Percentiles rank a stretch among this genome's conserved stretches.
phyloP scores from a whole-genome alignment of 2,113 vertebrate species.

The Genyomyrus donnyi region DNA sequence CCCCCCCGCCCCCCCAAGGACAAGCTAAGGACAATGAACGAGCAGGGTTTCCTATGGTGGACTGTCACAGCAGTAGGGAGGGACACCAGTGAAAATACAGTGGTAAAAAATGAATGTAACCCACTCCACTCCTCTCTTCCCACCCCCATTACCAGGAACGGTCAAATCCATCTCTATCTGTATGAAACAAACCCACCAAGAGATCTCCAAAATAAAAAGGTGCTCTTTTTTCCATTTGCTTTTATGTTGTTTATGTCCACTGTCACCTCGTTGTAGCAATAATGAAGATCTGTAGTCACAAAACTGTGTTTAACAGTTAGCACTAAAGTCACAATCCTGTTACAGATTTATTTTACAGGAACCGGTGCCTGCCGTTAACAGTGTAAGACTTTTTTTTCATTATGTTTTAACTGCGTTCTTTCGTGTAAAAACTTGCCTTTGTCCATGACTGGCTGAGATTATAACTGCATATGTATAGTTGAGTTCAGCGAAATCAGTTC shows the following conservation, averaged over 20 bases:
- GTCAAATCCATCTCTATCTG: conserved; percentile 46
- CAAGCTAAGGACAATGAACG: conserved; percentile 45
- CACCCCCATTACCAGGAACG: background rate
- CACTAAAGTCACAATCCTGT: conserved; percentile 67
- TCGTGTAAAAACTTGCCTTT: conserved; percentile 70
- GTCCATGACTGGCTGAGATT: conserved; percentile 72
- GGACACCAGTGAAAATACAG: conserved; percentile 37
- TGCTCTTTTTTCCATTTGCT: conserved; percentile 61
- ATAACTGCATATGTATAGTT: conserved; percentile 54
- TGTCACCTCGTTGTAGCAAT: conserved; percentile 90
- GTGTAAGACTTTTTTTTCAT: conserved; percentile 63
- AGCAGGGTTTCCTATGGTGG: conserved; percentile 50
- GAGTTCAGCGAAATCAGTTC: conserved; percentile 58
- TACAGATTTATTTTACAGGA: conserved; percentile 81
- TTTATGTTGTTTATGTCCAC: conserved; percentile 62
- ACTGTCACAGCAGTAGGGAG: conserved; percentile 43
- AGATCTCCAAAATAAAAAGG: conserved; percentile 77
- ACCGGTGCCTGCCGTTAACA: conserved; percentile 79
- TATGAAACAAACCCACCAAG: conserved; percentile 68
- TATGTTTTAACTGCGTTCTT: conserved; percentile 33
- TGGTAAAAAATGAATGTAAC: conserved; percentile 73
- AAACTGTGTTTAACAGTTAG: conserved; percentile 65
- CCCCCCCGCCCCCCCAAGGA: background rate
- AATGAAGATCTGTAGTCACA: conserved; percentile 66
- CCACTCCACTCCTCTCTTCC: conserved; percentile 55